Evolutionary conservation across 2,888 invertebrate species (phyloP), one percentile per base, ranked within the genome.

Genomic region (Leptinotarsa peninsularis): DNA sequence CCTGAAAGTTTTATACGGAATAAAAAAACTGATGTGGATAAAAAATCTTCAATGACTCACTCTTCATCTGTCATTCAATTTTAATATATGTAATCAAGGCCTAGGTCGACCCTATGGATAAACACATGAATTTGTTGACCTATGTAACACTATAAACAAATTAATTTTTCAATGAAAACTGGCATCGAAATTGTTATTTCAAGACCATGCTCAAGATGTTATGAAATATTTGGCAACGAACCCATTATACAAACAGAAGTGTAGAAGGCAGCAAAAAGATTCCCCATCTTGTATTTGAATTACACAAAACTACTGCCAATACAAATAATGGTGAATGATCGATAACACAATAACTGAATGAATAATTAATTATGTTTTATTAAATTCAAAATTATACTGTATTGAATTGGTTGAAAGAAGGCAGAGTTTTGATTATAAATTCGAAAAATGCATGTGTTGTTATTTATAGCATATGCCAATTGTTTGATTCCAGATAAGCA

Each of bases 201-300:
- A 43, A 10, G 43, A 43, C 43, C 43, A 43, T 7, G 2, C 10
- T 43, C 2, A 43, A 43, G 10, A 60, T 14, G n/a, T 7, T n/a
- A 54, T 54, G 18, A 15, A 15, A 21, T 60, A 15, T 17, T 21
- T 23, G 21, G 10, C 15, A 63, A 72, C 71, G n/a, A 72, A 72
- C 75, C 72, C 50, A 67, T 27, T 17, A 67, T 54, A 43, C 33
- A 56, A 49, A 75, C 49, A n/a, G 52, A 63, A 49, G 72, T 72
- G 58, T 66, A 72, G 63, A 68, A 74, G 13, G 69, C 50, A 33
- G 52, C 69, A 56, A 75, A 66, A 69, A 72, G 67, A 56, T 72
- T 75, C 49, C 75, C 75, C 75, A 75, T 75, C 21, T 52, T 72
- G 52, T 21, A 43, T 23, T 60, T 18, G 43, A 63, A 27, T 21